These are phyloP conservation scores for Casuarius casuarius DNA, from an alignment of 2,113 vertebrate genomes.

Conservation along the genomic window DNA sequence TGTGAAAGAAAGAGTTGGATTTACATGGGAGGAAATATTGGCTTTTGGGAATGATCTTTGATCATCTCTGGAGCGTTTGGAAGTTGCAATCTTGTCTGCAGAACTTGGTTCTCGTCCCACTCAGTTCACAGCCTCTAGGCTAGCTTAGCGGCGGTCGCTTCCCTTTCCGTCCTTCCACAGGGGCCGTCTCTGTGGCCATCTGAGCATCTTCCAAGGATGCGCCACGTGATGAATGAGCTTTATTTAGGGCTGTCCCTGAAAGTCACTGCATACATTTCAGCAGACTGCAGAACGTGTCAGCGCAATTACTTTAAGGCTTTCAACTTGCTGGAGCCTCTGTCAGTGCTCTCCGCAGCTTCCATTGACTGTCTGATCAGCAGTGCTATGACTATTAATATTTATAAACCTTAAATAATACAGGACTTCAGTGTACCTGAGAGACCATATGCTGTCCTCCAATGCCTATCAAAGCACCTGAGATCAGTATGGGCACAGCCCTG, in stretches of 20 bases:
- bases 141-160: not conserved
- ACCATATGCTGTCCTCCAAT: constrained; percentile 22
- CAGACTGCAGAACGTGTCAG: not conserved
- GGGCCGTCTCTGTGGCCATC: not conserved
- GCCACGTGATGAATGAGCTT: not conserved
- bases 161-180: not conserved
- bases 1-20: not conserved
- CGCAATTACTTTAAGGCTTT: not conserved
- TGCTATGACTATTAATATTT: constrained; percentile 52
- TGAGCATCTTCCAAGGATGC: not conserved
- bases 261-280: not conserved
- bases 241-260: not conserved
- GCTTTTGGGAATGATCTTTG: not conserved
- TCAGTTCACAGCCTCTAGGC: not conserved
- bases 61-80: not conserved
- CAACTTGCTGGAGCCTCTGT: not conserved
- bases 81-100: not conserved
- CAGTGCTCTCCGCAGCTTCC: not conserved
- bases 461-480: constrained; percentile 6
- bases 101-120: not conserved
- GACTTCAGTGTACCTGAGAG: constrained; percentile 31
- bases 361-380: not conserved
- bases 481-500: not conserved
- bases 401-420: constrained; percentile 53
- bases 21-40: not conserved